Base-by-base conservation (phyloP, 2,888 invertebrate species). In the Drosophila ezoana region DNA sequence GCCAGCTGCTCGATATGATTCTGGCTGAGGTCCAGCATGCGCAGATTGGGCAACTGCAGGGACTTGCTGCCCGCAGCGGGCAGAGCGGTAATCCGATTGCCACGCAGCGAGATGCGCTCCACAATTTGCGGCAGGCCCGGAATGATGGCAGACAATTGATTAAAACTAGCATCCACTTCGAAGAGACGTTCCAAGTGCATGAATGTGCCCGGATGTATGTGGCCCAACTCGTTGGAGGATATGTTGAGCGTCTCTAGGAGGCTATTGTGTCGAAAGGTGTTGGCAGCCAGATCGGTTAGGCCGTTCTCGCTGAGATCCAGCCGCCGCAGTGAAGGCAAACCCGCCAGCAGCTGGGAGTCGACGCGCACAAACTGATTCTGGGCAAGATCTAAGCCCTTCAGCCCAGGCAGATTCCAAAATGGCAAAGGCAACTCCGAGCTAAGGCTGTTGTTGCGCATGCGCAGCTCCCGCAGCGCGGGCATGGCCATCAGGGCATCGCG, bases 361-460 rank as follows among this genome's bases (percentile, higher is more conserved):
- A 97, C 90, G 18, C 94, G 94, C 67, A 95, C 94, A 79, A 96
- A 95, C 71, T 94, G 95, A 89, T 97, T 97, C 63, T 94, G 93
- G 0, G 97, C 95, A 38, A 97, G 92, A 92, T 97, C 97, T 61
- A 98, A 92, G 1, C 97, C 97, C 93, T 97, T 97, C 4, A 97
- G 92, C 8, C 95, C 95, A 0, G 97, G 97, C 45, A 97, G 93
- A 92, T 97, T 96, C 97, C 97, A 97, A 87, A 96, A 95, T 0
- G 97, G 97, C 51, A 95, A 94, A 71, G 95, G 95, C 47, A 95
- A 93, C 53, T 95, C 93, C 89, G 96, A 95, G 1, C 95, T 94
- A 32, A 98, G 92, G 2, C 97, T 97, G 90, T 98, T 98, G 87
- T 97, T 97, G 76, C 95, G 94, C 65, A 98, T 93, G 80, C 97